Evolutionary conservation across 1,140 invertebrate genomes (phyloP).

Genomic region (Pseudomyrmex pallidus): DNA sequence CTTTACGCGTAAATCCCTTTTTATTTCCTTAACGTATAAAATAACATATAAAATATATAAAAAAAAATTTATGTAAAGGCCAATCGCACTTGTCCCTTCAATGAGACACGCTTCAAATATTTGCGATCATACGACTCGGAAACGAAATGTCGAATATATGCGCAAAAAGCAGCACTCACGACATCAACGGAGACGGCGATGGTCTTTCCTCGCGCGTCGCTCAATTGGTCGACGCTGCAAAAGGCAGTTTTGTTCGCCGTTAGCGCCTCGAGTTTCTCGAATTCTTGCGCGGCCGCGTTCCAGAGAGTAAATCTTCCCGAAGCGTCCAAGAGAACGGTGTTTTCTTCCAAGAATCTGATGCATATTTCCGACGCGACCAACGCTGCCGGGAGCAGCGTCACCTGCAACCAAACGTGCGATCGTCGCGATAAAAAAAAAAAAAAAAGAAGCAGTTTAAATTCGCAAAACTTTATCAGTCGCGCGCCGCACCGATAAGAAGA

Average conservation of each 20-base stretch:
- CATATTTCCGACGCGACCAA: constrained; percentile 52
- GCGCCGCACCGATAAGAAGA: constrained; percentile 16
- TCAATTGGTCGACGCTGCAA: constrained; percentile 66
- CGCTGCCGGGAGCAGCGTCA: not conserved
- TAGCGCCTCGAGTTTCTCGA: constrained; percentile 67
- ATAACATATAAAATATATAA: too few species aligned
- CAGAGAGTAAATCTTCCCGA: constrained; percentile 61
- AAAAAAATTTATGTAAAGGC: too few species aligned
- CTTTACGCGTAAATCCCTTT: too few species aligned
- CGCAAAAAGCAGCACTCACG: constrained; percentile 1
- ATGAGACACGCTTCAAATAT: too few species aligned
- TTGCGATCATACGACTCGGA: too few species aligned
- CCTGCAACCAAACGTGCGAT: constrained; percentile 16
- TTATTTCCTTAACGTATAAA: too few species aligned
- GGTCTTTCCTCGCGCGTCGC: constrained; percentile 53
- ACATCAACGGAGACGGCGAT: constrained; percentile 53
- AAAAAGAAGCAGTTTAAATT: not conserved
- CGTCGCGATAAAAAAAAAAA: not conserved
- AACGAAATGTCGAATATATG: too few species aligned
- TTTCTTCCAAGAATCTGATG: constrained; percentile 55
- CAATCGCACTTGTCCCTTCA: too few species aligned
- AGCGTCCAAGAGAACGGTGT: not conserved
- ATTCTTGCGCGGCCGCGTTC: constrained; percentile 54
- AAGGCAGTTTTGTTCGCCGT: constrained; percentile 61
- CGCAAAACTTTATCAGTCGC: not conserved